These are phyloP conservation scores for Littorina saxatilis DNA, from an alignment of 1,140 invertebrate species.

Conservation along the genomic window DNA sequence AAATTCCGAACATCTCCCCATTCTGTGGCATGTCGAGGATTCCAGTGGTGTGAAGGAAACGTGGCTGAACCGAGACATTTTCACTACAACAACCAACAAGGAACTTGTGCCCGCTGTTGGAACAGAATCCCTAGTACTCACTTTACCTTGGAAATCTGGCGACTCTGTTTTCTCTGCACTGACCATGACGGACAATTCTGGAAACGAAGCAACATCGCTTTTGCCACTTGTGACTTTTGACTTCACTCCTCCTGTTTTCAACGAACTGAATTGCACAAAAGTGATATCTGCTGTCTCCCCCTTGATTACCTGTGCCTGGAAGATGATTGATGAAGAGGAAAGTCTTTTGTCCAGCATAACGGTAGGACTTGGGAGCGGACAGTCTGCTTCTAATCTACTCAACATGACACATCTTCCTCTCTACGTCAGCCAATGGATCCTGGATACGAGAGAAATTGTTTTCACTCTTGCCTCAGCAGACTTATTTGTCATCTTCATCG, in stretches of 20 bases:
- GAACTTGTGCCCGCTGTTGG: not conserved
- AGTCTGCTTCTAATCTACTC: not conserved
- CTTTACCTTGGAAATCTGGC: not conserved
- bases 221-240: conserved; percentile 9
- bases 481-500: conserved; percentile 42
- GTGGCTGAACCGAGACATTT: not conserved
- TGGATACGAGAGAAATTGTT: conserved; percentile 18
- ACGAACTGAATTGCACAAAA: not conserved
- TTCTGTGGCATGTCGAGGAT: not conserved
- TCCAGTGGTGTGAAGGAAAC: not conserved
- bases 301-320: not conserved
- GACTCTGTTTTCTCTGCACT: not conserved
- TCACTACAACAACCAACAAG: not conserved
- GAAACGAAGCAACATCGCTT: not conserved
- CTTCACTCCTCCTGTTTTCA: not conserved
- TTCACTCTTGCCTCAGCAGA: not conserved
- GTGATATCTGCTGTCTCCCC: not conserved
- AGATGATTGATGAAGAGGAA: not conserved
- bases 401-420: conserved; percentile 9
- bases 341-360: not conserved
- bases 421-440: not conserved
- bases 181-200: not conserved
- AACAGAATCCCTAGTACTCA: not conserved
- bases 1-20: not conserved
- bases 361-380: conserved; percentile 10